These are phyloP conservation scores for Drosophila virilis DNA, from an alignment of 1,140 invertebrate species.

Conservation along the genomic window DNA sequence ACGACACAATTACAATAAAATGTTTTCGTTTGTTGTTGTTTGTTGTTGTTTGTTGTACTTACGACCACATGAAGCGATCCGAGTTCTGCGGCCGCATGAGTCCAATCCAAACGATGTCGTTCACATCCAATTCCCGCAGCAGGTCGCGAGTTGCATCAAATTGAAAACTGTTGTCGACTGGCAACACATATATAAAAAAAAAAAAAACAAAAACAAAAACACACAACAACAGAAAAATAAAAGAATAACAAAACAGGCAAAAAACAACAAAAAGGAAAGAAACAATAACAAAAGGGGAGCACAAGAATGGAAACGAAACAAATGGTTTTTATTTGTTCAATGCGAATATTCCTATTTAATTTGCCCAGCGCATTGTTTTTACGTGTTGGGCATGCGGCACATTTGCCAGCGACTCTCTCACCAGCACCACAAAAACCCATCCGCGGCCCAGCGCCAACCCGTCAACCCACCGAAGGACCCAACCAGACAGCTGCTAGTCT, in stretches of 20 bases:
- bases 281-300: conserved; percentile 17
- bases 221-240: conserved; percentile 10
- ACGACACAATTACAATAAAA: conserved; percentile 60
- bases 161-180: conserved; percentile 89
- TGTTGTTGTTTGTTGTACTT: conserved; percentile 83
- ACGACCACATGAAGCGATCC: conserved; percentile 90
- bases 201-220: neutral
- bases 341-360: conserved; percentile 69
- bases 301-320: conserved; percentile 36
- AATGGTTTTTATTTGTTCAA: conserved; percentile 76
- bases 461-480: neutral
- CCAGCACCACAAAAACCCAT: conserved; percentile 2
- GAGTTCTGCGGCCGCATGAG: conserved; percentile 88
- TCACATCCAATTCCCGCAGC: conserved; percentile 90
- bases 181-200: conserved; percentile 20
- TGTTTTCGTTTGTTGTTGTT: conserved; percentile 32
- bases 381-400: conserved; percentile 28
- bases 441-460: neutral
- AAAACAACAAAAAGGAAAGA: conserved; percentile 17
- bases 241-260: conserved; percentile 25
- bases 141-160: conserved; percentile 90
- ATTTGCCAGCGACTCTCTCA: conserved; percentile 9
- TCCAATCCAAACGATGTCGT: conserved; percentile 90
- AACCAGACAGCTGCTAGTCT: conserved; percentile 3
- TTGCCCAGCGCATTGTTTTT: conserved; percentile 56